phyloP scores from a whole-genome alignment of 2,797 vertebrate species.

The Tangara arthus region DNA sequence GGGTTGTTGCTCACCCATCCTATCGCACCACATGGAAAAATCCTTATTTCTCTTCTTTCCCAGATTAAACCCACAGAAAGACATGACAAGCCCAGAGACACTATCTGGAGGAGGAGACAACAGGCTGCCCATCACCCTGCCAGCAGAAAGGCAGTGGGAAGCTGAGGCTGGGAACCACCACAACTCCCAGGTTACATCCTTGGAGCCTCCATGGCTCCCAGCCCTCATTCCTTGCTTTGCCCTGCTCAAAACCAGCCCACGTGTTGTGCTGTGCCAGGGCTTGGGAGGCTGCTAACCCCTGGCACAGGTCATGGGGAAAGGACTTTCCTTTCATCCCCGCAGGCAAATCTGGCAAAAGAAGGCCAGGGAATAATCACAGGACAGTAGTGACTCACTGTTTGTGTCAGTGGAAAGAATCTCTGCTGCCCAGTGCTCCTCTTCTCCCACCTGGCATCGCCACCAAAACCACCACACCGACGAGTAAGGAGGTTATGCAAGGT shows the following conservation, averaged over 20 bases:
- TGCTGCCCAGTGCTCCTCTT: constrained; percentile 30
- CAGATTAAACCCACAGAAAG: not conserved
- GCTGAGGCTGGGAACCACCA: not conserved
- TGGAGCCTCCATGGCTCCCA: not conserved
- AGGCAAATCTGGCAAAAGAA: not conserved
- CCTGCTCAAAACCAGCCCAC: not conserved
- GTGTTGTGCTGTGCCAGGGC: not conserved
- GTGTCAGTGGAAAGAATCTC: constrained; percentile 54
- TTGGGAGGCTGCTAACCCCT: constrained; percentile 12
- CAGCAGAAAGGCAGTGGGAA: not conserved
- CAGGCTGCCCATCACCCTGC: not conserved
- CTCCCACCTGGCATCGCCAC: constrained; percentile 52
- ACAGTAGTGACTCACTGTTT: constrained; percentile 29
- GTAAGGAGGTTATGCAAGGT: constrained; percentile 20
- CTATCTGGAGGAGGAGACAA: not conserved
- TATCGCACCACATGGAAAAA: not conserved
- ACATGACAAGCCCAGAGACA: not conserved
- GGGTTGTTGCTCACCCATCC: not conserved
- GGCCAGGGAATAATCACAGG: constrained; percentile 23
- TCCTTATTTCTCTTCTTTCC: not conserved
- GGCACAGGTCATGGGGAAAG: not conserved
- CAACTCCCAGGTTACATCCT: not conserved
- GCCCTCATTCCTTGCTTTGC: not conserved
- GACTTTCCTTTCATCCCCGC: constrained; percentile 32
- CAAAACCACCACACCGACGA: constrained; percentile 17